phyloP scores from a whole-genome alignment of 1,140 invertebrate species.

The Meloidogyne exigua region DNA sequence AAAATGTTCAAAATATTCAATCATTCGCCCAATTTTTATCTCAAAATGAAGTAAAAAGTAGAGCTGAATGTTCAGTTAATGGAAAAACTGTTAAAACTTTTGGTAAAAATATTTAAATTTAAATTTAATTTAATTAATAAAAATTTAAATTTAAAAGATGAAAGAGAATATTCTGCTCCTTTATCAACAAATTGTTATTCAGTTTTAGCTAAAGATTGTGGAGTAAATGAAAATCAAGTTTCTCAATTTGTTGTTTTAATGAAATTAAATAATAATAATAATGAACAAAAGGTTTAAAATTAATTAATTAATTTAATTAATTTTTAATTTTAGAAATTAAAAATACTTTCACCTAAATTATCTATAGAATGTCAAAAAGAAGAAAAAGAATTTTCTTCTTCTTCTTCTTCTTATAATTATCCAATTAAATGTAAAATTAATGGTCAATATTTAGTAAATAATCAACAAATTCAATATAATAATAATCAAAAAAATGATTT shows the following conservation, averaged over 20 bases:
- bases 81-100: constrained; percentile 35
- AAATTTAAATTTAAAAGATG: not conserved
- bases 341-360: constrained; percentile 30
- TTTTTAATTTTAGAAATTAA: constrained; percentile 33
- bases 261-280: constrained; percentile 22
- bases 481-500: constrained; percentile 23
- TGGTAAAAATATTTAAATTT: constrained; percentile 28
- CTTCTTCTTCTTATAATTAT: too few relatives aligned
- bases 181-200: constrained; percentile 31
- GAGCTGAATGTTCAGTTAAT: constrained; percentile 39
- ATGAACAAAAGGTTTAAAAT: not conserved
- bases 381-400: not conserved
- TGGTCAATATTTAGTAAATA: constrained; percentile 21
- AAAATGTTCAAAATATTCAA: constrained; percentile 14
- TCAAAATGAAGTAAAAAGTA: not conserved
- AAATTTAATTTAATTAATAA: not conserved
- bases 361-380: constrained; percentile 33
- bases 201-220: constrained; percentile 44
- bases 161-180: constrained; percentile 24
- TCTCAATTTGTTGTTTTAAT: constrained; percentile 38
- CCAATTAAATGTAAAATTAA: constrained; percentile 25
- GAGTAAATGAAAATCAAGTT: constrained; percentile 12
- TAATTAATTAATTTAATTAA: constrained; percentile 1
- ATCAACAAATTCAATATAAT: constrained; percentile 29
- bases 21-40: constrained; percentile 16